phyloP scores from a whole-genome alignment of 2,113 vertebrate species.

The Paratilapia polleni region DNA sequence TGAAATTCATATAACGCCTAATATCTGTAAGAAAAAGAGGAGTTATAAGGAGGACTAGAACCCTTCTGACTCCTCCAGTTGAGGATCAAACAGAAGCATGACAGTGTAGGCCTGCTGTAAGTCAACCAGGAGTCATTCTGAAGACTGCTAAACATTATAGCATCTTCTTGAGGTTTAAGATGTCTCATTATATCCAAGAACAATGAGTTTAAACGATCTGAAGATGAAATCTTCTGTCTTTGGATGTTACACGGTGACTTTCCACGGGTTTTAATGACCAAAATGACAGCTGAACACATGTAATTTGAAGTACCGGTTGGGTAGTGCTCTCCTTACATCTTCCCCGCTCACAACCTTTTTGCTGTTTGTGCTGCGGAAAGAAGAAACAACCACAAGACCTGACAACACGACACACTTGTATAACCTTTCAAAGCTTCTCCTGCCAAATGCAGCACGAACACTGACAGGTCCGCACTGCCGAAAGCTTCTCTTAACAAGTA shows the following conservation, averaged over 20 bases:
- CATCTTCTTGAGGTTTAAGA: conserved; percentile 55
- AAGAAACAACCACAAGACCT: conserved; percentile 49
- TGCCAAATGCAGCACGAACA: conserved; percentile 51
- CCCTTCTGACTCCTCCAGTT: neutral
- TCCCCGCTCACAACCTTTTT: conserved; percentile 4
- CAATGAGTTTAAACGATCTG: conserved; percentile 36
- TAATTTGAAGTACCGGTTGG: neutral
- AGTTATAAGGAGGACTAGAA: neutral
- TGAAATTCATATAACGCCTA: conserved; percentile 32
- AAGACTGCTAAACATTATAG: conserved; percentile 44
- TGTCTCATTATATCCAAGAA: conserved; percentile 20
- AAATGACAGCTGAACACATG: neutral
- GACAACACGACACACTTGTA: conserved; percentile 61
- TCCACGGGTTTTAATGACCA: conserved; percentile 18
- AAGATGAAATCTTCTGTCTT: conserved; percentile 8
- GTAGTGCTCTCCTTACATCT: conserved; percentile 16
- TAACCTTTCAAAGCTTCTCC: conserved; percentile 66
- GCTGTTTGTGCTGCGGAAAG: conserved; percentile 36
- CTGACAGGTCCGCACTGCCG: conserved; percentile 47
- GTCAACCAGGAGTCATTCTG: conserved; percentile 20
- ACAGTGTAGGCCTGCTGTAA: neutral
- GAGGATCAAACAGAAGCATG: conserved; percentile 11
- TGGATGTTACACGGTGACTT: neutral
- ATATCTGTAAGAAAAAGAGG: neutral
- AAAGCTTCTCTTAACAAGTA: conserved; percentile 61